A percentile compares a stretch with the other conserved stretches of the same genome.
Evolutionary conservation across 2,888 invertebrate species (phyloP).

Genomic region (Nephrotoma guestfalica): DNA sequence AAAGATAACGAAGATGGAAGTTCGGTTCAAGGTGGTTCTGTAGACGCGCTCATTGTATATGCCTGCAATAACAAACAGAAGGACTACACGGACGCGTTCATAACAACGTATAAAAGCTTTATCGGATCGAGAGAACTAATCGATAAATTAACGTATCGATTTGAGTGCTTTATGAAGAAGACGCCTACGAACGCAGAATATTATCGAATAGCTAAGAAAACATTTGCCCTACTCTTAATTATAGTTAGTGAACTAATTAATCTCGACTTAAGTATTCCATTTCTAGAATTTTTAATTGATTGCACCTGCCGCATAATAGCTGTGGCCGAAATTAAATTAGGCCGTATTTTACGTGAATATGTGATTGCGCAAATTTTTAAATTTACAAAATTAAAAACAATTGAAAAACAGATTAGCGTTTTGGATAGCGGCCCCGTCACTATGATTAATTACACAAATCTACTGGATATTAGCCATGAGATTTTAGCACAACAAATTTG

Average conservation of each 20-base stretch:
- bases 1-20: not conserved
- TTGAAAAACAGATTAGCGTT: not conserved
- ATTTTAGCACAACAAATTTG: not conserved
- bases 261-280: not conserved
- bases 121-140: not conserved
- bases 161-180: not conserved
- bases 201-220: not conserved
- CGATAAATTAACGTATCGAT: not conserved
- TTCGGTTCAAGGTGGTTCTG: not conserved
- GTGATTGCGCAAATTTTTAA: not conserved
- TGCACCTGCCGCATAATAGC: not conserved
- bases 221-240: not conserved
- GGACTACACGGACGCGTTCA: not conserved
- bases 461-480: not conserved
- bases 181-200: not conserved
- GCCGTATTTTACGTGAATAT: not conserved
- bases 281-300: not conserved
- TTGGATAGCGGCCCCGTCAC: not conserved
- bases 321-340: not conserved
- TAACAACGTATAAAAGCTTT: not conserved
- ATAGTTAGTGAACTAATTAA: not conserved
- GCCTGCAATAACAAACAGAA: not conserved
- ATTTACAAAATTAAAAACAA: not conserved
- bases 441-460: not conserved
- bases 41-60: not conserved